Evolutionary conservation across 2,113 vertebrate genomes (phyloP).

Genomic region (Hemibagrus wyckioides): DNA sequence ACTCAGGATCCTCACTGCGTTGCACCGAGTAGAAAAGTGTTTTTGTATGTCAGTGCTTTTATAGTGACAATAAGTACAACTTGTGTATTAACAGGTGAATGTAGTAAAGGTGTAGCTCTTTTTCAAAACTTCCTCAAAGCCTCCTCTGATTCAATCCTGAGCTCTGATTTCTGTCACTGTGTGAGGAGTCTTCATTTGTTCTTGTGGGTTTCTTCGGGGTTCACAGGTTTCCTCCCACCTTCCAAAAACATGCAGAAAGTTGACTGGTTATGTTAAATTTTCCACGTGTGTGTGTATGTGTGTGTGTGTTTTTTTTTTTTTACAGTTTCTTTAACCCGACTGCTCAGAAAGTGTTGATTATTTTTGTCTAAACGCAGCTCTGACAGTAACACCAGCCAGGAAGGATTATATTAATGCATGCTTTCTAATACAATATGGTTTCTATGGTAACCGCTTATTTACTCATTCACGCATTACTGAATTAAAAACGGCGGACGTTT

Average conservation of each 20-base stretch:
- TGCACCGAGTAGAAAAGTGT: background rate
- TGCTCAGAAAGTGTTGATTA: background rate
- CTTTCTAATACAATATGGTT: background rate
- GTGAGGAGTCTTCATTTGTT: too few species aligned
- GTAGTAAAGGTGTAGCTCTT: background rate
- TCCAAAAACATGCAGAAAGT: too few species aligned
- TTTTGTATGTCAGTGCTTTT: background rate
- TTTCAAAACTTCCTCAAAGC: too few species aligned
- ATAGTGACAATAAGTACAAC: background rate
- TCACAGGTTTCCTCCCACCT: too few species aligned
- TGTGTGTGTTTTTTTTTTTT: slow-evolving; percentile 1
- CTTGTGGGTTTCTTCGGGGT: too few species aligned
- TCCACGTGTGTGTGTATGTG: background rate
- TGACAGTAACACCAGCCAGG: background rate
- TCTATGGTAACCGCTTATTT: background rate
- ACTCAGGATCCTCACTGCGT: background rate
- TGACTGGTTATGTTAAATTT: background rate
- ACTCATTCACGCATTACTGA: too few species aligned
- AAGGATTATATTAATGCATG: background rate
- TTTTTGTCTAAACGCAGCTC: too few species aligned
- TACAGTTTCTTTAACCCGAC: background rate
- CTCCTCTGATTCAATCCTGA: background rate
- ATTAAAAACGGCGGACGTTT: too few species aligned
- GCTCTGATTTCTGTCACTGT: too few species aligned
- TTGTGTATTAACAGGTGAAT: background rate